Conservation (phyloP, 2,888 invertebrate species). For the Coelopa pilipes region DNA sequence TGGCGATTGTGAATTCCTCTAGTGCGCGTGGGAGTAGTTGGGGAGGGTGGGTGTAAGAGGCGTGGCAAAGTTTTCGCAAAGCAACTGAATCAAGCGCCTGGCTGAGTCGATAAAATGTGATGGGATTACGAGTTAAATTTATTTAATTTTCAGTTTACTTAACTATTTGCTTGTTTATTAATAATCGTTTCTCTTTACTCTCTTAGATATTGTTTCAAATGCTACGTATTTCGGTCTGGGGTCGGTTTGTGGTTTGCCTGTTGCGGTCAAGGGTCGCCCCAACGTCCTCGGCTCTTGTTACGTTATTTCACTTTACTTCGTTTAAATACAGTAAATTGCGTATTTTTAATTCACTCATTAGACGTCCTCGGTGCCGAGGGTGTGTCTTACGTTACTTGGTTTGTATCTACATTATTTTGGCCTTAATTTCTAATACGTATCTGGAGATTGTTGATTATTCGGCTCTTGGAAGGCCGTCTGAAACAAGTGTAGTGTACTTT, state of each 20-base stretch:
- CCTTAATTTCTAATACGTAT: slow-evolving; percentile 67
- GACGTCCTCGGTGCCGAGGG: slow-evolving; percentile 26
- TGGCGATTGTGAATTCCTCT: slow-evolving; percentile 16
- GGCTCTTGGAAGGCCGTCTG: slow-evolving; percentile 46
- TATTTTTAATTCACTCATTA: slow-evolving; percentile 41
- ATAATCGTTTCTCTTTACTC: background rate
- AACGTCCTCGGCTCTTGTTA: background rate
- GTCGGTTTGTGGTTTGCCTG: background rate
- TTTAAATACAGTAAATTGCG: too few species aligned
- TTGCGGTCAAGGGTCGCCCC: background rate
- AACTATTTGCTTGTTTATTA: background rate
- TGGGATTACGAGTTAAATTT: background rate
- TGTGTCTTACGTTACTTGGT: slow-evolving; percentile 30
- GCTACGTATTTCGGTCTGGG: slow-evolving; percentile 31
- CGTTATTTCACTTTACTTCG: too few species aligned
- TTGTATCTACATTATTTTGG: slow-evolving; percentile 57
- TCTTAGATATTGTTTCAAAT: slow-evolving; percentile 12
- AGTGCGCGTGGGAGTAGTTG: slow-evolving; percentile 12
- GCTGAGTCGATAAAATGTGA: background rate
- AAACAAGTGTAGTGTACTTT: background rate
- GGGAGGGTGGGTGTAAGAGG: background rate
- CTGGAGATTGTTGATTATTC: slow-evolving; percentile 55
- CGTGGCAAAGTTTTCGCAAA: slow-evolving; percentile 9
- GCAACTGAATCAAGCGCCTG: too few species aligned
- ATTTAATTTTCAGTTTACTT: background rate